Evolutionary conservation across 1,140 invertebrate species (phyloP).

Genomic region (Drosophila oshimai): DNA sequence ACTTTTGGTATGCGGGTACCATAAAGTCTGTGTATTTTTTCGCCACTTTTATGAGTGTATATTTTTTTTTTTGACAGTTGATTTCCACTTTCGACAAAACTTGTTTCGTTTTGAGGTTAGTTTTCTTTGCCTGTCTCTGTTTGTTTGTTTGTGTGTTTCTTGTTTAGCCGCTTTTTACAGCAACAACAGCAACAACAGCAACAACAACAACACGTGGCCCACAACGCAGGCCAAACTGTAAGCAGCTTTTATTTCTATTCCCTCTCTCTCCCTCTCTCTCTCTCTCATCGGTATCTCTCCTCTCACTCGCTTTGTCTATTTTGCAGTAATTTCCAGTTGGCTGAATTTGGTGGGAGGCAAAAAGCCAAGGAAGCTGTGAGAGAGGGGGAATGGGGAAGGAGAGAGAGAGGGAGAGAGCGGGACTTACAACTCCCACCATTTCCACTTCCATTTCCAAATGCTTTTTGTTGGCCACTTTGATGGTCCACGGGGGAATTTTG

Average conservation of each 20-base stretch:
- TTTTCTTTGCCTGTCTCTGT: slow-evolving; percentile 41
- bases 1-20: slow-evolving; percentile 21
- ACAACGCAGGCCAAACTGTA: slow-evolving; percentile 23
- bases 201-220: slow-evolving; percentile 55
- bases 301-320: slow-evolving; percentile 29
- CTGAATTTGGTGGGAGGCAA: slow-evolving; percentile 44
- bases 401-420: neutral
- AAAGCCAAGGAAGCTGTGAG: neutral
- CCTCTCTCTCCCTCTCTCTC: slow-evolving; percentile 4
- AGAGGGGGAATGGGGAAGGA: neutral
- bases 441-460: slow-evolving; percentile 35
- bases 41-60: slow-evolving; percentile 10
- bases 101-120: slow-evolving; percentile 67
- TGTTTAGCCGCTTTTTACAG: slow-evolving; percentile 41
- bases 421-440: slow-evolving; percentile 35
- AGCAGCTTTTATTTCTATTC: slow-evolving; percentile 38
- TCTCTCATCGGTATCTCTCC: neutral
- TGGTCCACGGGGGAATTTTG: slow-evolving; percentile 33
- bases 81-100: slow-evolving; percentile 48
- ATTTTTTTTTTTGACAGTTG: slow-evolving; percentile 45
- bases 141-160: slow-evolving; percentile 9
- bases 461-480: slow-evolving; percentile 44
- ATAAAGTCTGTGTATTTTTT: slow-evolving; percentile 28
- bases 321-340: slow-evolving; percentile 63
- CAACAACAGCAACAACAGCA: slow-evolving; percentile 4